A percentile compares a stretch with the other conserved stretches of the same genome.
Evolutionary conservation across 2,888 invertebrate genomes (phyloP).

Genomic region (Perizoma affinitatum): DNA sequence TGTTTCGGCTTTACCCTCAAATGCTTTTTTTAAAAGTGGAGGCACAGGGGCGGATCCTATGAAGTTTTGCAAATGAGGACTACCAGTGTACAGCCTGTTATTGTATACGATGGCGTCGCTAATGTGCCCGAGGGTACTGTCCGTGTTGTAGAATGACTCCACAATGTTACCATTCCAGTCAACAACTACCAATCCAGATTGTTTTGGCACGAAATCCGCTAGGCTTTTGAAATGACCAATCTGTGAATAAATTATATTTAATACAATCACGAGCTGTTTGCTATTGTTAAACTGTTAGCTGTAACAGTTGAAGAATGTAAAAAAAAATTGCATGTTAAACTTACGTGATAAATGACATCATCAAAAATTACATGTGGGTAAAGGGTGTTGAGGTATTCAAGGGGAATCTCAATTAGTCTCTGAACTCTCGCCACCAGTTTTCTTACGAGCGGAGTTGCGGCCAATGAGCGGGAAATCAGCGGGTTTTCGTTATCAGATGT

Average conservation of each 20-base stretch:
- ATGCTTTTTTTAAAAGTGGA: constrained; percentile 73
- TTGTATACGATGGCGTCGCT: constrained; percentile 88
- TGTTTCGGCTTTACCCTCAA: constrained; percentile 40
- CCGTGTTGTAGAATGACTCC: constrained; percentile 86
- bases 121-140: constrained; percentile 79
- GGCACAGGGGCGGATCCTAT: constrained; percentile 86
- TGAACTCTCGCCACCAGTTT: constrained; percentile 86
- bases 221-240: constrained; percentile 86
- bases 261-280: not conserved
- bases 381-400: constrained; percentile 84
- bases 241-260: constrained; percentile 60
- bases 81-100: constrained; percentile 87
- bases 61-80: constrained; percentile 85
- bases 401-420: constrained; percentile 85
- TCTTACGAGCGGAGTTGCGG: constrained; percentile 86
- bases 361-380: constrained; percentile 87
- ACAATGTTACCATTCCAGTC: constrained; percentile 89
- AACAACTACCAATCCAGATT: constrained; percentile 86
- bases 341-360: constrained; percentile 85
- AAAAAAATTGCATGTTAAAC: constrained; percentile 41
- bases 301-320: not conserved
- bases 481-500: constrained; percentile 85
- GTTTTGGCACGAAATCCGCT: constrained; percentile 61
- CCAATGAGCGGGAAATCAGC: constrained; percentile 76
- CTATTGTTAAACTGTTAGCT: not conserved